Conservation (phyloP, 2,888 invertebrate genomes). For the Coelopa pilipes region DNA sequence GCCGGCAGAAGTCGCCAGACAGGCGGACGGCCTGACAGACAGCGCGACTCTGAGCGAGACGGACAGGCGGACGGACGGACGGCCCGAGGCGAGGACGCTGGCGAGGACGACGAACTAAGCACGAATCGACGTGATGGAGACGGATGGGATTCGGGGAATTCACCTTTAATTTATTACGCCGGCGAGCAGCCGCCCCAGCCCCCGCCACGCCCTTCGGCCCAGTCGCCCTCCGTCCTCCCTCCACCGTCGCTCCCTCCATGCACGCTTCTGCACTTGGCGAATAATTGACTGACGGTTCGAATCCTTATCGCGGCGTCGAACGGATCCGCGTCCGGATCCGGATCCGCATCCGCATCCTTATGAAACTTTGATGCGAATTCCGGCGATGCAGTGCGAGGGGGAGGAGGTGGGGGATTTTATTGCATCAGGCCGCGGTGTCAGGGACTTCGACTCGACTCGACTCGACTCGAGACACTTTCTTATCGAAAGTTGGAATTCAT, state of each 20-base stretch:
- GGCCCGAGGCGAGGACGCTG: too few relatives aligned
- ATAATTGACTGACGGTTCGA: conserved; percentile 8
- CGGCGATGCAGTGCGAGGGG: conserved; percentile 5
- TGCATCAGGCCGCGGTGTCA: conserved; percentile 9
- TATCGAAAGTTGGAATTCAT: conserved; percentile 22
- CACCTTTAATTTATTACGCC: too few relatives aligned
- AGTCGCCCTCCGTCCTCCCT: neutral
- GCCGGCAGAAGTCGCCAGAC: conserved; percentile 7
- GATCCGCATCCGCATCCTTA: conserved; percentile 27
- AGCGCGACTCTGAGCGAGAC: neutral
- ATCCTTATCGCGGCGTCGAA: conserved; percentile 14
- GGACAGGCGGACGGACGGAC: too few relatives aligned
- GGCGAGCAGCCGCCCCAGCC: neutral
- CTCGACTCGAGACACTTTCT: conserved; percentile 17
- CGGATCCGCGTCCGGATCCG: conserved; percentile 20
- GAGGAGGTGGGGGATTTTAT: conserved; percentile 7
- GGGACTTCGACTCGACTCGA: conserved; percentile 5
- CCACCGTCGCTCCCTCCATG: neutral
- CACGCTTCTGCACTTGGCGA: conserved; percentile 3
- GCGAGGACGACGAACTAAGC: too few relatives aligned
- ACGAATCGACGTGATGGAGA: too few relatives aligned
- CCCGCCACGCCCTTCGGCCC: neutral
- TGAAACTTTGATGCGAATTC: conserved; percentile 27
- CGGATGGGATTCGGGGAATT: too few relatives aligned
- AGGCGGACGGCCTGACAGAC: neutral